These are phyloP conservation scores for Brachionus rubens DNA, from an alignment of 1,140 invertebrate genomes.

Conservation along the genomic window DNA sequence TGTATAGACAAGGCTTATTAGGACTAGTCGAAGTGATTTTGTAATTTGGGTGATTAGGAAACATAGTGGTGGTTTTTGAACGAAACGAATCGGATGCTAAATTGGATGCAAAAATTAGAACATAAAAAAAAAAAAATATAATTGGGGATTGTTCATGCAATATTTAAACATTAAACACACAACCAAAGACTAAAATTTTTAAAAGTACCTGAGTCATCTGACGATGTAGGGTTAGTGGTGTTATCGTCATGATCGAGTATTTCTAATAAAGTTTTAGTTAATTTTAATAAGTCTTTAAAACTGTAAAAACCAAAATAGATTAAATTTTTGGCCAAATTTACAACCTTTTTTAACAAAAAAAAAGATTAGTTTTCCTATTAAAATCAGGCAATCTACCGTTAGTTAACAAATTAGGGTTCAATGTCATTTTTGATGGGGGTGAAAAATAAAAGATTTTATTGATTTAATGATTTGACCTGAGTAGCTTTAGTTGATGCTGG, in stretches of 20 bases:
- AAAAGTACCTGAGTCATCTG: background rate
- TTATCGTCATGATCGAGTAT: conserved; percentile 44
- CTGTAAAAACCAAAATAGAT: conserved; percentile 99
- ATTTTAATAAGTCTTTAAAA: conserved; percentile 85
- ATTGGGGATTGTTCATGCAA: too few species aligned
- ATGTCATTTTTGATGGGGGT: too few species aligned
- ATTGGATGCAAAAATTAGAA: background rate
- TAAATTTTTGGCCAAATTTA: conserved; percentile 89
- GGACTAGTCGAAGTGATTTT: too few species aligned
- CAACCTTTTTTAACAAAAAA: conserved; percentile 71
- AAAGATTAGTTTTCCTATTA: too few species aligned
- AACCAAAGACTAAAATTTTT: too few species aligned
- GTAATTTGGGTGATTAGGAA: background rate
- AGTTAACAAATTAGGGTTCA: too few species aligned
- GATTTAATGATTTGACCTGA: too few species aligned
- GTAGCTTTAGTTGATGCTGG: too few species aligned
- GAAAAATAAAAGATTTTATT: too few species aligned
- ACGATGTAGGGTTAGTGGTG: background rate
- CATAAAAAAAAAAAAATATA: conserved; percentile 4
- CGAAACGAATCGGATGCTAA: background rate
- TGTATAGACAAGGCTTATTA: conserved; percentile 58
- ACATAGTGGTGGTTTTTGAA: background rate
- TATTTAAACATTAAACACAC: background rate
- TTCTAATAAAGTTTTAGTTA: conserved; percentile 89
- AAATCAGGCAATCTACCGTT: too few species aligned